Evolutionary conservation across 2,888 invertebrate species (phyloP), one percentile per base, ranked within the genome.

Genomic region (Cephonodes hylas): DNA sequence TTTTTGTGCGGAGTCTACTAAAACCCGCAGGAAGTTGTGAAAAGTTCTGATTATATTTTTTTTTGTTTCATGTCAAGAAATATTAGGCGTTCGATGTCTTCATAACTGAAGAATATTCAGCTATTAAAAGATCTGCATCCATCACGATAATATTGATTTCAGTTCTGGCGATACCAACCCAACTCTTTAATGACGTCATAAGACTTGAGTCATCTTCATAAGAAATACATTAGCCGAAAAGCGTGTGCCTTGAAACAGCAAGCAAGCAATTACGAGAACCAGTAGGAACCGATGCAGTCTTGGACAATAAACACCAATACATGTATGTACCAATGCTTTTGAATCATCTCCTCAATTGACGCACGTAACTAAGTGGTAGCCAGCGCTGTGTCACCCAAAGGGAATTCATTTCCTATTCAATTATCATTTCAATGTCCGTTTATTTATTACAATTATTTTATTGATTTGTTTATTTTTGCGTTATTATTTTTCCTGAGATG

Each of bases 261-360:
- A 53, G 4, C 60, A 38, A 53, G 3, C 53, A 53, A 53, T 62
- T 62, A 63, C 42, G 53, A 13, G 38, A 71, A 72, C 74, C 66
- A 66, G 77, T 72, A 60, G 31, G 46, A 79, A 75, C 79, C 68
- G 71, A 77, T 70, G 62, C 44, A 27, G 65, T 71, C 75, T 63
- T 63, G 72, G 65, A 64, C 38, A 68, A 67, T 69, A 71, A 73
- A 68, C 63, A 71, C 71, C 72, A 74, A 75, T 79, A 68, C 71
- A 38, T 59, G 44, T 59, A 71, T 67, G 73, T 75, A 72, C 72
- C 77, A 82, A 84, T 83, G 83, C 75, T 81, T 81, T 84, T 84
- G 85, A 87, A 84, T 86, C 86, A 86, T 81, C 78, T 75, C 64
- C 72, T 79, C 80, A 85, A 88, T 85, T 86, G 81, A 79, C 69